Base-by-base conservation (phyloP, 2,113 vertebrate species). In the Rhynchopsitta pachyrhyncha region DNA sequence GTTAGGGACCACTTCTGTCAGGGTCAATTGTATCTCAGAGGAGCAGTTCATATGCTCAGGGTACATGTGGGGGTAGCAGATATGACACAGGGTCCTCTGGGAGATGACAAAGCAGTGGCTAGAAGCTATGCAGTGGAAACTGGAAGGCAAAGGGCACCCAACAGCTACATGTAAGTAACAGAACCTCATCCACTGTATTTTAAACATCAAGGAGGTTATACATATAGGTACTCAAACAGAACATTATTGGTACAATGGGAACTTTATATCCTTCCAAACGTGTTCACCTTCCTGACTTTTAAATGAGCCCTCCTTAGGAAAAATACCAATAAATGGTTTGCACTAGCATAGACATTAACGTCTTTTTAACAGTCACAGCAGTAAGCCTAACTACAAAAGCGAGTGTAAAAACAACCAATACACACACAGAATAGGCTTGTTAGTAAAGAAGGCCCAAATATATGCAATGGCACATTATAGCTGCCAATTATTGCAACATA, bases 401-500 rank as follows among this genome's bases (percentile, higher is more conserved):
- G 1, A 83, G 13, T 14, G 7, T n/a, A 94, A 66, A 46, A 83
- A 47, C 13, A 14, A 81, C 6, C 0, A 0, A 73, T 53, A 5
- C 42, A 79, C 2, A 31, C 17, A 57, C 1, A 50, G 25, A 91
- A 62, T 4, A 91, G 53, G 52, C 31, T 59, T 82, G 39, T 70
- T 59, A 77, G 57, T 53, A 63, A 95, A 95, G 93, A 57, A 57
- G 59, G 55, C 9, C n/a, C 75, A 93, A 94, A 85, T 28, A 46
- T 27, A 87, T 66, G 85, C 75, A 93, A 76, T 49, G 49, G 81
- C 60, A 91, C 64, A 62, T n/a, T 74, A 91, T 4, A 94, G 86
- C 29, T 96, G 37, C 89, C 97, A 94, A 97, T 97, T 96, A 66
- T n/a, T 88, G 66, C 67, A 91, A 50, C 46, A 80, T 50, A 92